A percentile compares a stretch with the other conserved stretches of the same genome.
phyloP scores from a whole-genome alignment of 2,797 vertebrate species.

The Kryptopterus vitreolus region DNA sequence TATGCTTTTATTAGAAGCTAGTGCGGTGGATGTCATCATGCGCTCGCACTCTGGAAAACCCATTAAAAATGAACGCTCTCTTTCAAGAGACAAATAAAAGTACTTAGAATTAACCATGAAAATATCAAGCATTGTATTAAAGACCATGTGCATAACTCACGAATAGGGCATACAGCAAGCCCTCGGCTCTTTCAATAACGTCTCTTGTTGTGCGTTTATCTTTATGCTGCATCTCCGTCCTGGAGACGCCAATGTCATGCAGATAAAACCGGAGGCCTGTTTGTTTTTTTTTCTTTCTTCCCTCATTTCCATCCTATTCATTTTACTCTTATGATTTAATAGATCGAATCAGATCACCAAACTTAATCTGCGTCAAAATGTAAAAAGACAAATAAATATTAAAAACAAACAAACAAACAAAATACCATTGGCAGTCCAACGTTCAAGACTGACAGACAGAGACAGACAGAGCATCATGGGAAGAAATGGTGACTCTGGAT shows the following conservation, averaged over 20 bases:
- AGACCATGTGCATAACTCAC: background rate
- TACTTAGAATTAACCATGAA: background rate
- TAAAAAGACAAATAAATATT: slow-evolving; percentile 22
- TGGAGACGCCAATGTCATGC: background rate
- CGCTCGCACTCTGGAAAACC: background rate
- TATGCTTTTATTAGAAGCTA: background rate
- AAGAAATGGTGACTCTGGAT: no score
- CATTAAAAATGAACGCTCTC: background rate
- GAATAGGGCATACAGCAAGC: background rate
- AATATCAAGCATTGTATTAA: background rate
- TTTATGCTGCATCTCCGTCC: background rate
- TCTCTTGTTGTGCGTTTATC: background rate
- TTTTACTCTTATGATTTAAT: background rate
- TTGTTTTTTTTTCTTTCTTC: background rate
- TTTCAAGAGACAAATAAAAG: slow-evolving; percentile 7
- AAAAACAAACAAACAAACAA: background rate
- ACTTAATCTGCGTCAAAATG: background rate
- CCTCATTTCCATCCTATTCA: background rate
- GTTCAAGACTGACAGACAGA: background rate
- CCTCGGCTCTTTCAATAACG: background rate
- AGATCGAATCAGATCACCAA: background rate
- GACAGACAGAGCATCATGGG: background rate
- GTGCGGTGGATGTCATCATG: background rate
- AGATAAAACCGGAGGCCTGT: background rate
- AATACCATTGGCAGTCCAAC: no score